These are phyloP conservation scores for Drosophila santomea DNA, from an alignment of 1,140 invertebrate genomes.

Conservation along the genomic window DNA sequence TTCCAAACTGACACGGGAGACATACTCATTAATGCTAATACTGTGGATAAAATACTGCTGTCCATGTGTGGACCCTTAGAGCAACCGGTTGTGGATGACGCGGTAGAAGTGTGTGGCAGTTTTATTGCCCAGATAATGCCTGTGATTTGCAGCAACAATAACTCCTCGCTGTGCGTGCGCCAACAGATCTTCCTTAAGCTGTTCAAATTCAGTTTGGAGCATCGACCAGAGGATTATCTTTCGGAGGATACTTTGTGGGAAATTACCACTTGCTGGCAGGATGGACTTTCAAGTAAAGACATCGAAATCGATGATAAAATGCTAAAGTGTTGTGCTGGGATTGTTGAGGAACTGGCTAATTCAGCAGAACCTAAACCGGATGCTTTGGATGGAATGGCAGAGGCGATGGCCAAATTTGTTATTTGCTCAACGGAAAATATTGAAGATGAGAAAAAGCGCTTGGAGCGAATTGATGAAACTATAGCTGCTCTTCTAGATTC, in stretches of 20 bases:
- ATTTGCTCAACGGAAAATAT: constrained; percentile 74
- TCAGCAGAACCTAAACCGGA: constrained; percentile 38
- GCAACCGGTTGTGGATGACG: constrained; percentile 55
- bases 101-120: constrained; percentile 85
- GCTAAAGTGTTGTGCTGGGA: constrained; percentile 56
- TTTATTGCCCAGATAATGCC: constrained; percentile 86
- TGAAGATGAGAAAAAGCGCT: constrained; percentile 58
- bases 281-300: constrained; percentile 84
- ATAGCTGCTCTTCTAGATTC: constrained; percentile 59
- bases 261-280: constrained; percentile 86
- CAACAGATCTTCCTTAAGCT: constrained; percentile 84
- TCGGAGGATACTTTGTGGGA: constrained; percentile 86
- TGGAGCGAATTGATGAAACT: constrained; percentile 54
- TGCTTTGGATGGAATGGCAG: constrained; percentile 69
- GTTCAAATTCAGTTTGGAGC: constrained; percentile 84
- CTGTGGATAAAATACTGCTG: constrained; percentile 85
- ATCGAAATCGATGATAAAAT: constrained; percentile 62
- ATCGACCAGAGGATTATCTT: constrained; percentile 71
- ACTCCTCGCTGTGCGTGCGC: constrained; percentile 72
- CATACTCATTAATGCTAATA: constrained; percentile 85
- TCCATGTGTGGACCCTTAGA: constrained; percentile 81
- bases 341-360: constrained; percentile 48
- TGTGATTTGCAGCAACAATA: constrained; percentile 80
- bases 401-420: constrained; percentile 75
- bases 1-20: constrained; percentile 80